Percentiles rank a stretch among this genome's conserved stretches.
Evolutionary conservation across 2,113 vertebrate genomes (phyloP).

Genomic region (Alethe diademata): DNA sequence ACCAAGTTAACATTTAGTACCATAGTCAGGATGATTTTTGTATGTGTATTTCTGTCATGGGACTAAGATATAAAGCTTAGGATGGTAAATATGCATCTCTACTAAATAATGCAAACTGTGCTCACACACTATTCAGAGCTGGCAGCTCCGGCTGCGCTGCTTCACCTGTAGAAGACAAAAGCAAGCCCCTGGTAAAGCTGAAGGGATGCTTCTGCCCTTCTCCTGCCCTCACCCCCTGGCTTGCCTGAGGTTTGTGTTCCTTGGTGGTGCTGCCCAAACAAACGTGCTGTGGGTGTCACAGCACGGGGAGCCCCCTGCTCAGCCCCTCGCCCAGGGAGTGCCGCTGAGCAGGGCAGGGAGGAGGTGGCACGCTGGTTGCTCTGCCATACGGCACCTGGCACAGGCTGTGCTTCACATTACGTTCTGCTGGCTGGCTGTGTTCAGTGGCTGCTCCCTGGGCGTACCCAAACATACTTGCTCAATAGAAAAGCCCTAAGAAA

Average conservation of each 20-base stretch:
- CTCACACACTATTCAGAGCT: background rate
- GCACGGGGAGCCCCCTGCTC: accelerated
- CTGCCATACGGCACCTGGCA: background rate
- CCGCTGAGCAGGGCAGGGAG: background rate
- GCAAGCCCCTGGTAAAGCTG: background rate
- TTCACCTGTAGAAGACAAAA: background rate
- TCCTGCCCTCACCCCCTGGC: background rate
- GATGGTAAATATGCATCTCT: background rate
- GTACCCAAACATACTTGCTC: background rate
- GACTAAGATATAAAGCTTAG: slow-evolving; percentile 10
- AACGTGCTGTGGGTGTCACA: accelerated
- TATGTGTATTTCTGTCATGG: background rate
- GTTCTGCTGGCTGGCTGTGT: background rate
- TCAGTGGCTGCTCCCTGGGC: background rate
- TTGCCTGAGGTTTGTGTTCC: background rate
- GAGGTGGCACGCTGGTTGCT: background rate
- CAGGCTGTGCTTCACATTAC: background rate
- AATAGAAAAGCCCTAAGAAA: background rate
- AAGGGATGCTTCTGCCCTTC: background rate
- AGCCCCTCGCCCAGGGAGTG: accelerated
- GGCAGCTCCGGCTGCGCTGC: background rate
- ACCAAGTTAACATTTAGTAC: background rate
- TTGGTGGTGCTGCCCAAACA: background rate
- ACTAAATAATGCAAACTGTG: slow-evolving; percentile 18
- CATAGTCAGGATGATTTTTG: background rate